Percentiles rank a stretch among this genome's conserved stretches.
Evolutionary conservation across 2,797 vertebrate species (phyloP).

Genomic region (Sebastes jordani): DNA sequence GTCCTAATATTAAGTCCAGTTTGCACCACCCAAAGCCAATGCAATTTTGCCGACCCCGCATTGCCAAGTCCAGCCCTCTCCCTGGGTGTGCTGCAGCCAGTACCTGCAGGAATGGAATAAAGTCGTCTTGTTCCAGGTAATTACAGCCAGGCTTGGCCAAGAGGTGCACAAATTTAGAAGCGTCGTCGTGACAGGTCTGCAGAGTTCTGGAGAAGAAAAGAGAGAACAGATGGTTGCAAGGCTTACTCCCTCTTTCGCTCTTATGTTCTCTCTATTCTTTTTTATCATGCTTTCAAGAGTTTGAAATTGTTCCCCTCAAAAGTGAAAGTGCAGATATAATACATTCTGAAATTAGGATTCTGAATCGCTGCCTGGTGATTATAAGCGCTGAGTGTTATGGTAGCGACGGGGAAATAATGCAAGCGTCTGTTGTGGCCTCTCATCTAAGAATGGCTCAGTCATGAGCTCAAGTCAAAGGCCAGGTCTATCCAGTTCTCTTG

Average conservation of each 20-base stretch:
- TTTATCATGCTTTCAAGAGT: conserved; percentile 40
- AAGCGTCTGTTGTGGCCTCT: conserved; percentile 51
- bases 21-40: conserved; percentile 34
- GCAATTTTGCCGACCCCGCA: conserved; percentile 39
- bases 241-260: conserved; percentile 47
- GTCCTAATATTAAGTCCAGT: conserved; percentile 41
- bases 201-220: conserved; percentile 86
- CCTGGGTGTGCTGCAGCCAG: conserved; percentile 59
- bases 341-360: conserved; percentile 76
- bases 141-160: conserved; percentile 91
- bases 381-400: conserved; percentile 27
- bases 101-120: conserved; percentile 98
- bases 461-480: conserved; percentile 63
- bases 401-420: conserved; percentile 50
- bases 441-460: conserved; percentile 55
- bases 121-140: conserved; percentile 97
- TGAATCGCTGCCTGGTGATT: conserved; percentile 52
- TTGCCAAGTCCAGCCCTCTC: conserved; percentile 57
- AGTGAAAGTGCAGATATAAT: conserved; percentile 46
- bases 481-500: conserved; percentile 47
- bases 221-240: conserved; percentile 81
- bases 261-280: conserved; percentile 13
- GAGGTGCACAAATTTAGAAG: conserved; percentile 94
- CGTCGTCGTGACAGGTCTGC: conserved; percentile 93
- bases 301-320: conserved; percentile 45